Base-by-base conservation (phyloP, 2,113 vertebrate species). In the Fulmarus glacialis region DNA sequence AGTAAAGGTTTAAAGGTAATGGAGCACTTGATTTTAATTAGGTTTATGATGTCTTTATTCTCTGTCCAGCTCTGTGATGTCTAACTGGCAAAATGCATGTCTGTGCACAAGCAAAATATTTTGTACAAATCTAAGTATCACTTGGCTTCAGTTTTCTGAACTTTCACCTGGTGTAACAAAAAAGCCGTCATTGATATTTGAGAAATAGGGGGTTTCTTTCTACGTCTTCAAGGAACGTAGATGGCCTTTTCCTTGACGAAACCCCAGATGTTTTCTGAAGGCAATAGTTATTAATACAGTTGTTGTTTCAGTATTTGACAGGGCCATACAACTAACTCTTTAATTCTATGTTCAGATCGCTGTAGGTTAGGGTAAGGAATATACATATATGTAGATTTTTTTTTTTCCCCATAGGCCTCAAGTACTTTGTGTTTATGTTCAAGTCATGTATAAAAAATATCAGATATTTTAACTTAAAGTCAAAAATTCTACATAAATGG, bases 311-410 rank as follows among this genome's bases (percentile, higher is more conserved):
- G 40, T 40, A 40, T 40, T 40, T 40, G 40, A 40, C 40, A 40
- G 40, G 40, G 40, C 40, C 40, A 40, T 40, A 40, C 40, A 48
- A 7, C 48, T 29, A 16, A 24, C 24, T 29, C 24, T 29, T 34
- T 7, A 53, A 42, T 73, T 67, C 62, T 1, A 0, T 36, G n/a
- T 66, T 80, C 27, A 19, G 34, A 30, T 15, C 2, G 0, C 45
- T 62, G 67, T 47, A 91, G 89, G 62, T n/a, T 58, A 38, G 47
- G 43, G 71, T 42, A 42, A 64, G 80, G 36, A 59, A 59, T 47
- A 32, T 18, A 9, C 42, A 9, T 8, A 7, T 1, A 40, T 22
- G 47, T 48, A 71, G 70, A 29, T 56, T 50, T 60, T 20, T 86
- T 62, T 32, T 17, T 27, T 24, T 24, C 3, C 22, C 40, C 52